These are phyloP conservation scores for Bombus waltoni DNA, from an alignment of 1,140 invertebrate species.

Conservation along the genomic window DNA sequence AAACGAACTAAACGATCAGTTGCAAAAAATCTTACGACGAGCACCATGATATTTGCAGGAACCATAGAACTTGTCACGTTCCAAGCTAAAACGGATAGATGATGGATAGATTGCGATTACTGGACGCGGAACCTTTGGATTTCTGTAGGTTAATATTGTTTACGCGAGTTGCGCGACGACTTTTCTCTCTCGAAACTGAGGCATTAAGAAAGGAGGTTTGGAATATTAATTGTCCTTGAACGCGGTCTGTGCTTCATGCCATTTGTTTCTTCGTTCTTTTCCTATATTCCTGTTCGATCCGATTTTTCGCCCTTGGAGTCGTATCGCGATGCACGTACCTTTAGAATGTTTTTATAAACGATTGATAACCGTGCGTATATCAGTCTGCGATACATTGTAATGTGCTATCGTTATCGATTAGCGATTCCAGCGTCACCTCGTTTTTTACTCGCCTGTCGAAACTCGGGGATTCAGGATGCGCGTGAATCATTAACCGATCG, in stretches of 20 bases:
- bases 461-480: neutral
- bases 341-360: constrained; percentile 45
- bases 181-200: neutral
- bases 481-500: constrained; percentile 41
- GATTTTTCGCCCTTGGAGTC: constrained; percentile 49
- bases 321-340: constrained; percentile 60
- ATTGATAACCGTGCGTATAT: constrained; percentile 66
- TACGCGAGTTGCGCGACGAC: neutral
- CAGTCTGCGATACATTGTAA: constrained; percentile 69
- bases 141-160: constrained; percentile 5
- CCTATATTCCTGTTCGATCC: neutral
- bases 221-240: constrained; percentile 10
- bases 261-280: neutral
- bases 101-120: constrained; percentile 20
- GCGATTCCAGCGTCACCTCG: constrained; percentile 20
- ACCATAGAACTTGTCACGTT: constrained; percentile 44
- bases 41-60: constrained; percentile 55
- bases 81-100: constrained; percentile 47
- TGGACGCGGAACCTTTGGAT: constrained; percentile 32
- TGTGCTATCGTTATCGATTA: constrained; percentile 43
- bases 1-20: constrained; percentile 40
- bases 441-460: neutral
- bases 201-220: constrained; percentile 29
- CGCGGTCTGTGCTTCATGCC: constrained; percentile 12
- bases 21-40: constrained; percentile 50